These are phyloP conservation scores for Porites australiensis DNA, from an alignment of 64 coral and sea anemone species.

Conservation along the genomic window DNA sequence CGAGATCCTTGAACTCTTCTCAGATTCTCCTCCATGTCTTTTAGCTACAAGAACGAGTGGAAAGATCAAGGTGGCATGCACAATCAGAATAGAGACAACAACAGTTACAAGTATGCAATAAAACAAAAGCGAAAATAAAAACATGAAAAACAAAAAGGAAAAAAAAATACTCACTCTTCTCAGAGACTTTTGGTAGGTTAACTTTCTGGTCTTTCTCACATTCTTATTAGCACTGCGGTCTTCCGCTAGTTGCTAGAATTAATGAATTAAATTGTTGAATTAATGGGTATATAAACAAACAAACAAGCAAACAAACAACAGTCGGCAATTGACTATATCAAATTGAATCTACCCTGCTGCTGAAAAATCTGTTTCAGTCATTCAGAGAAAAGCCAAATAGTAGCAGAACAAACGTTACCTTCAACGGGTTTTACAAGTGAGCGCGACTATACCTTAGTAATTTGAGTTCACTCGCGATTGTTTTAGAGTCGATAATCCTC, in stretches of 20 bases:
- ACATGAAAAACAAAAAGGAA: no score
- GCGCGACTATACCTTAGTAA: no score
- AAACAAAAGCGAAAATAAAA: not conserved
- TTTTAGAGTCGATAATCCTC: no score
- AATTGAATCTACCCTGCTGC: no score
- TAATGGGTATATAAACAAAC: not conserved
- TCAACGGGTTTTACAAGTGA: no score
- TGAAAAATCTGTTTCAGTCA: no score
- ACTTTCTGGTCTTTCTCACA: constrained; percentile 90
- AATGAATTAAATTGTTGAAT: not conserved
- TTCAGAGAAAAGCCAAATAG: no score
- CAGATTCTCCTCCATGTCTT: constrained; percentile 64
- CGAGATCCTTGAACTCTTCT: constrained; percentile 19
- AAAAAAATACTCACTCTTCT: constrained; percentile 70
- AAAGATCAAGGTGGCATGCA: not conserved
- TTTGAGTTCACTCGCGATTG: no score
- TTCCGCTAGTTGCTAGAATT: constrained; percentile 92
- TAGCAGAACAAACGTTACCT: no score
- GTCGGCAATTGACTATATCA: no score
- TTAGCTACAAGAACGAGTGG: constrained; percentile 27
- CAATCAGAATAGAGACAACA: not conserved
- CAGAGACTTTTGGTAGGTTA: constrained; percentile 95
- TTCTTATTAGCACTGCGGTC: constrained; percentile 93
- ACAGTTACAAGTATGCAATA: not conserved
- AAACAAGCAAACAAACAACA: no score